These are phyloP conservation scores for Psittacula derbiana DNA, from an alignment of 2,797 vertebrate genomes.

Conservation along the genomic window DNA sequence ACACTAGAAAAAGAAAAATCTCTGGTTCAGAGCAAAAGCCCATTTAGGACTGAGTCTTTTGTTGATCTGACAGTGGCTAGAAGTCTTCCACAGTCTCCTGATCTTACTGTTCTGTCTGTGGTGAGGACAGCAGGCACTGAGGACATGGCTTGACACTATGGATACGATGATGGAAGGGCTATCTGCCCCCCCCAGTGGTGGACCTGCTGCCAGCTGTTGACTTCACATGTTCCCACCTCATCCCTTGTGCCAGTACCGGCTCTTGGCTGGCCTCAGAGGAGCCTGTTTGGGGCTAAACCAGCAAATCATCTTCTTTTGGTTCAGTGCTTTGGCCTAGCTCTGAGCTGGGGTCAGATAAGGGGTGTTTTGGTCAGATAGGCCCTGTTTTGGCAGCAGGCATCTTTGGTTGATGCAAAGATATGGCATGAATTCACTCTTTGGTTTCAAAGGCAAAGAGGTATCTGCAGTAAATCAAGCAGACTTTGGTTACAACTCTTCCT, in stretches of 20 bases:
- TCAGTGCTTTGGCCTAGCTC: not conserved
- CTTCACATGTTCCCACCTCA: not conserved
- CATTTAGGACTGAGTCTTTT: not conserved
- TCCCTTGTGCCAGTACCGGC: not conserved
- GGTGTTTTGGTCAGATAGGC: too few species aligned
- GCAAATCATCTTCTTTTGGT: not conserved
- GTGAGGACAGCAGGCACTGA: not conserved
- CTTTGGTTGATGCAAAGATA: not conserved
- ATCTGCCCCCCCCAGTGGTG: not conserved
- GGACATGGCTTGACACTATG: not conserved
- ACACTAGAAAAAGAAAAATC: not conserved
- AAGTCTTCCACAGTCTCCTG: not conserved
- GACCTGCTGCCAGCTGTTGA: not conserved
- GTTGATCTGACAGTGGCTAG: not conserved
- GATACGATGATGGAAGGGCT: not conserved
- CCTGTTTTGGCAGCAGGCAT: not conserved
- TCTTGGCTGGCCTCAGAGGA: not conserved
- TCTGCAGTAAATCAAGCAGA: not conserved
- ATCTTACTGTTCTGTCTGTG: not conserved
- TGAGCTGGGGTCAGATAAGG: not conserved
- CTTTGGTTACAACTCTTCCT: not conserved
- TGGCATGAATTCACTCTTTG: rapidly evolving
- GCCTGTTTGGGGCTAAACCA: not conserved
- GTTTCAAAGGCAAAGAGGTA: not conserved
- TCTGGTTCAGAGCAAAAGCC: not conserved